phyloP scores from a whole-genome alignment of 2,888 invertebrate species.

The Suillia variegata region DNA sequence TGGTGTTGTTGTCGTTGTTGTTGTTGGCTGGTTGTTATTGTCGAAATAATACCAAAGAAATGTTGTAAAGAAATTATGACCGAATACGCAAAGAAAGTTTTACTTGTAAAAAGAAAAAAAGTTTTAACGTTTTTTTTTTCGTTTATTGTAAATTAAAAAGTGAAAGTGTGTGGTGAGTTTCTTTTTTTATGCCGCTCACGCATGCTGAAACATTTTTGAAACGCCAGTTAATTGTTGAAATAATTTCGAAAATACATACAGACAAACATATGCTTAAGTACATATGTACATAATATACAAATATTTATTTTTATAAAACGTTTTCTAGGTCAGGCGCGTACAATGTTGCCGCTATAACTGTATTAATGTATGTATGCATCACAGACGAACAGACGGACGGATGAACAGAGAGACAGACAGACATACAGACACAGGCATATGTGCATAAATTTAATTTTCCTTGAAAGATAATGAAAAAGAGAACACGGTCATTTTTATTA shows the following conservation, averaged over 20 bases:
- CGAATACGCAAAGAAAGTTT: not conserved
- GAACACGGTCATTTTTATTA: constrained; percentile 59
- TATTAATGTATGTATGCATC: not conserved
- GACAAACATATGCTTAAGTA: too few species aligned
- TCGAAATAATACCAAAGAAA: constrained; percentile 13
- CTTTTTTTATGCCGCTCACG: too few species aligned
- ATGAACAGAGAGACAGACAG: constrained; percentile 11
- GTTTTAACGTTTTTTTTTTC: constrained; percentile 15
- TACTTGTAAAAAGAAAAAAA: constrained; percentile 23
- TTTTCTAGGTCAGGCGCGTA: constrained; percentile 29
- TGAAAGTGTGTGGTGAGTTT: constrained; percentile 13
- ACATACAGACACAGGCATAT: too few species aligned
- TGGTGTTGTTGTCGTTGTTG: constrained; percentile 31
- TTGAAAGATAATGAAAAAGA: constrained; percentile 60
- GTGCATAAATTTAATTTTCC: constrained; percentile 48
- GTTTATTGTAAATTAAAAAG: constrained; percentile 7
- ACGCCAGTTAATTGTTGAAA: too few species aligned
- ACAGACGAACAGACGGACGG: constrained; percentile 17
- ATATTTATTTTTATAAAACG: constrained; percentile 23
- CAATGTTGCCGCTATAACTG: not conserved
- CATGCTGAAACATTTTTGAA: too few species aligned
- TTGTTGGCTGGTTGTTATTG: constrained; percentile 17
- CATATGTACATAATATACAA: too few species aligned
- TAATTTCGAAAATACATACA: too few species aligned
- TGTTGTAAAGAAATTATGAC: not conserved